A percentile compares a stretch with the other conserved stretches of the same genome.
Conservation (phyloP, 2,797 vertebrate genomes). For the Syngnathus acus region DNA sequence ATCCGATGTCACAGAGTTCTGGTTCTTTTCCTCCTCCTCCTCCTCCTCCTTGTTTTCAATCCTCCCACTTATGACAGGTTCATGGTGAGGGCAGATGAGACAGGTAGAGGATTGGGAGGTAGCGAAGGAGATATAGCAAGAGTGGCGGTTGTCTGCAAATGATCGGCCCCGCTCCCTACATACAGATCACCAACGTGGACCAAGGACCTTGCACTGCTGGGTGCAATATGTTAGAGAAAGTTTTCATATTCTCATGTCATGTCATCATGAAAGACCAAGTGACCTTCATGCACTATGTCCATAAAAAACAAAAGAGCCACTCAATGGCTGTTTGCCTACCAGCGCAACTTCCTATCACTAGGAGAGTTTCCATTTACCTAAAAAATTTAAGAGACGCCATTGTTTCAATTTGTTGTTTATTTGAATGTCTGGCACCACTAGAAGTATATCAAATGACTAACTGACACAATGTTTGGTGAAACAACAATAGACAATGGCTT, state of each 20-base stretch:
- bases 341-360: too few species aligned
- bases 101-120: conserved; percentile 31
- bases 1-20: conserved; percentile 19
- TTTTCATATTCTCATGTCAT: neutral
- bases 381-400: too few species aligned
- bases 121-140: conserved; percentile 33
- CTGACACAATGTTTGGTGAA: too few species aligned
- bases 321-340: neutral
- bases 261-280: neutral
- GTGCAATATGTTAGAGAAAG: neutral
- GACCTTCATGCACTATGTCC: neutral
- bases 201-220: conserved; percentile 17
- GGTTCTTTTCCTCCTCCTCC: conserved; percentile 11
- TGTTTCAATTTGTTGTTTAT: too few species aligned
- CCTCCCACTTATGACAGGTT: conserved; percentile 52
- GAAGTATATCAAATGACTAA: too few species aligned
- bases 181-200: conserved; percentile 43
- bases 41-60: conserved; percentile 12
- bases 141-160: conserved; percentile 46
- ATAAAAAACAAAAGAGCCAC: neutral
- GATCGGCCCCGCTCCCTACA: conserved; percentile 37
- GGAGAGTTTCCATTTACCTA: too few species aligned
- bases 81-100: conserved; percentile 52
- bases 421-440: too few species aligned
- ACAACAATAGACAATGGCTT: too few species aligned